Evolutionary conservation across 1,140 invertebrate species (phyloP), one percentile per base, ranked within the genome.

Genomic region (Zaprionus taronus): DNA sequence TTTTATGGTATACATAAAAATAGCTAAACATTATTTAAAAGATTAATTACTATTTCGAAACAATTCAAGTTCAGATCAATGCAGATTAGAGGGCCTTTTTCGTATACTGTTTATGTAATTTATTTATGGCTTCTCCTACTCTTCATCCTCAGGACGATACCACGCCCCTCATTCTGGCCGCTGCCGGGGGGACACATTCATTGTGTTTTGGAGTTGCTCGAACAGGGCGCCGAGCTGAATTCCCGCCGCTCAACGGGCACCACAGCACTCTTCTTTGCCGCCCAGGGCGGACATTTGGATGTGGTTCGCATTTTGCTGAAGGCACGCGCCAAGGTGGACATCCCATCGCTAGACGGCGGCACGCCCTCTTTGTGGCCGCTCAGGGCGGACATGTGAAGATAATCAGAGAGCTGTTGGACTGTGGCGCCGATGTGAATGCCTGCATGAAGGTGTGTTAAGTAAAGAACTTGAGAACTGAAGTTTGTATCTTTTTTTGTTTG

Each of bases 361-460:
- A 98, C 97, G 31, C 96, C 98, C 93, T 98, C 64, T 97, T 98
- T 93, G 97, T 98, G 20, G 97, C 98, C 17, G 97, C 97, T 83
- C 98, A 99, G 93, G 97, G 97, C 84, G 98, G 98, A 11, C 97
- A 98, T 93, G 94, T 97, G 71, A 96, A 97, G 74, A 96, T 98
- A 12, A 97, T 97, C 2, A 95, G 97, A 79, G 96, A 96, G 85
- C 93, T 99, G 6, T 94, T 98, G 31, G 94, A 94, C 51, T 94
- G 95, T 80, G 97, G 97, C 14, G 97, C 97, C 11, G 95, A 97
- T 92, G 95, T 98, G 5, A 97, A 98, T 92, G 94, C 95, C 28
- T 95, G 95, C 80, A 98, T 98, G 97, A 97, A 97, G 94, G 97
- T 97, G 93, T 69, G 72, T 77, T 47, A 47, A 17, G 15, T n/a